Evolutionary conservation across 2,888 invertebrate genomes (phyloP).

Genomic region (Tholera decimalis): DNA sequence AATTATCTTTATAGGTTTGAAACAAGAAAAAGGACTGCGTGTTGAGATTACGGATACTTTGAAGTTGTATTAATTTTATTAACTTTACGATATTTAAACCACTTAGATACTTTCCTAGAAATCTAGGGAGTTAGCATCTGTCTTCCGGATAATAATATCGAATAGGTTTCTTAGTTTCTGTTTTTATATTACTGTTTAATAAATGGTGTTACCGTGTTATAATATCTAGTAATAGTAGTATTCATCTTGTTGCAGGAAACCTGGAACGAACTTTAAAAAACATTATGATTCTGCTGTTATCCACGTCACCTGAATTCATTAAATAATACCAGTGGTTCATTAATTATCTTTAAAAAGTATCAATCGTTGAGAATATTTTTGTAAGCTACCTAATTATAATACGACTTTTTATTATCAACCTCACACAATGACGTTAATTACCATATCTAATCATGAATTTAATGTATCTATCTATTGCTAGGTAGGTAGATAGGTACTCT

Average conservation of each 20-base stretch:
- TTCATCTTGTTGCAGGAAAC: neutral
- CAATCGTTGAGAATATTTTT: too few relatives aligned
- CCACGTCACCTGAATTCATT: neutral
- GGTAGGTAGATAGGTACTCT: too few relatives aligned
- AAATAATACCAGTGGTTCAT: neutral
- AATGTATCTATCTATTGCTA: slow-evolving; percentile 9
- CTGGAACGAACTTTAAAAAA: neutral
- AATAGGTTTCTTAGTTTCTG: neutral
- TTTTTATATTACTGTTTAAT: too few relatives aligned
- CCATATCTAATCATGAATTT: slow-evolving; percentile 19
- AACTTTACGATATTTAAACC: slow-evolving; percentile 1
- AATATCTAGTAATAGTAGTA: too few relatives aligned
- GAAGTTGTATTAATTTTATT: slow-evolving; percentile 9
- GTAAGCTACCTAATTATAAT: slow-evolving; percentile 15
- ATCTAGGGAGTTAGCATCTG: neutral
- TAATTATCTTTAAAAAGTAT: neutral
- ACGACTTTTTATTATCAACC: slow-evolving; percentile 11
- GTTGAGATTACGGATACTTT: slow-evolving; percentile 32
- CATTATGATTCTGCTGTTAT: neutral
- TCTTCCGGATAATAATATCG: neutral
- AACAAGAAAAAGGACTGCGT: slow-evolving; percentile 69
- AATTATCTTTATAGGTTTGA: slow-evolving; percentile 74
- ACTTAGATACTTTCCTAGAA: slow-evolving; percentile 1
- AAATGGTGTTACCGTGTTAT: too few relatives aligned
- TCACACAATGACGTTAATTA: slow-evolving; percentile 15